phyloP scores from a whole-genome alignment of 1,140 invertebrate genomes.

The Cotesia vestalis region DNA sequence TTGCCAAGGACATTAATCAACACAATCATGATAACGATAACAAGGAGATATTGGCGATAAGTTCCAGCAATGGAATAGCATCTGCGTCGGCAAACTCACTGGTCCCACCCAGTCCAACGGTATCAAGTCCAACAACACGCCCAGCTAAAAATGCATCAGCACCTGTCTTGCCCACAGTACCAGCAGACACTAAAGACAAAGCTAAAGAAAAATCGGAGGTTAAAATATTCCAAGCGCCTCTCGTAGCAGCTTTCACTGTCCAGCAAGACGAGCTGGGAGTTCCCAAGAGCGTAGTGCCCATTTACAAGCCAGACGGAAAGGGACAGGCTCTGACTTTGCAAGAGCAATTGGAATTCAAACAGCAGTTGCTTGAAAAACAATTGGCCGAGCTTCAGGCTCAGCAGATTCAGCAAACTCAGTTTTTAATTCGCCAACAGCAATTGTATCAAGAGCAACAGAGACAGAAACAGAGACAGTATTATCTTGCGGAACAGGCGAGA shows the following conservation, averaged over 20 bases:
- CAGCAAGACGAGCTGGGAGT: slow-evolving; percentile 80
- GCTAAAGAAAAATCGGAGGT: slow-evolving; percentile 70
- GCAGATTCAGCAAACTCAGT: slow-evolving; percentile 75
- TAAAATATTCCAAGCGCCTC: slow-evolving; percentile 80
- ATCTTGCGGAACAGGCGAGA: slow-evolving; percentile 62
- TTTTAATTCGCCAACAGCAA: slow-evolving; percentile 70
- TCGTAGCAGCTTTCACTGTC: slow-evolving; percentile 84
- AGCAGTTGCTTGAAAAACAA: slow-evolving; percentile 75
- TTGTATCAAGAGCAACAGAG: slow-evolving; percentile 66
- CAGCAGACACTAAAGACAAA: slow-evolving; percentile 42
- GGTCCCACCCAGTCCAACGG: slow-evolving; percentile 52
- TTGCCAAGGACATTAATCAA: slow-evolving; percentile 6
- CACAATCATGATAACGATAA: slow-evolving; percentile 17
- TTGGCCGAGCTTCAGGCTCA: slow-evolving; percentile 73
- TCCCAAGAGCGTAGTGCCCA: slow-evolving; percentile 79
- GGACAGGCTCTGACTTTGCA: slow-evolving; percentile 63
- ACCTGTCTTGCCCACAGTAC: slow-evolving; percentile 51
- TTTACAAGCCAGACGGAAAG: slow-evolving; percentile 62
- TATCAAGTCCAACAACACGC: slow-evolving; percentile 46
- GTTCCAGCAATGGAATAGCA: slow-evolving; percentile 54
- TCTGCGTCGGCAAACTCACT: slow-evolving; percentile 50
- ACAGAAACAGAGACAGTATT: slow-evolving; percentile 65
- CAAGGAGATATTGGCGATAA: slow-evolving; percentile 50
- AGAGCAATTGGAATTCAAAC: slow-evolving; percentile 74
- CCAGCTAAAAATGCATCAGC: slow-evolving; percentile 42